Conservation (phyloP, 2,888 invertebrate species). For the Nycteola revayana region DNA sequence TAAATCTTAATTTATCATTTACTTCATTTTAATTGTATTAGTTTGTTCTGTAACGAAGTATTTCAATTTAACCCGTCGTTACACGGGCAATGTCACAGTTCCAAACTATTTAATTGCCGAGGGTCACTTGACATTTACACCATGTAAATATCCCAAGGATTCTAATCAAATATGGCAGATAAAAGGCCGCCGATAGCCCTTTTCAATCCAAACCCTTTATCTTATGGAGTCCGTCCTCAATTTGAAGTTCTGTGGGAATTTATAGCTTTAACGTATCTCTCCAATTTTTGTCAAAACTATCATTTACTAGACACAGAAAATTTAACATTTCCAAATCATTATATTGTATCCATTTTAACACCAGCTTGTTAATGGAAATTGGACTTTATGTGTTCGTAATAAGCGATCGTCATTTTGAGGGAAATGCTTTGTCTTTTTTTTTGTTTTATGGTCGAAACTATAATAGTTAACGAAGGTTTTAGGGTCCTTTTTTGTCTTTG, state of each 20-base stretch:
- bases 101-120: too few relatives aligned
- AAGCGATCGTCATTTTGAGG: constrained; percentile 8
- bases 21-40: too few relatives aligned
- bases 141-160: too few relatives aligned
- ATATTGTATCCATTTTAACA: not conserved
- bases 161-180: too few relatives aligned
- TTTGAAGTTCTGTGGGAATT: constrained; percentile 12
- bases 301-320: constrained; percentile 21
- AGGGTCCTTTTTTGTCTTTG: constrained; percentile 30
- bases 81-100: too few relatives aligned
- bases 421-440: constrained; percentile 14
- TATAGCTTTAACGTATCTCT: constrained; percentile 14
- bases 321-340: constrained; percentile 9
- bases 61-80: too few relatives aligned
- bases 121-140: too few relatives aligned
- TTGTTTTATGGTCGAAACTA: constrained; percentile 31
- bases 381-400: not conserved
- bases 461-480: constrained; percentile 32
- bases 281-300: constrained; percentile 34
- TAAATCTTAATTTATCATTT: too few relatives aligned
- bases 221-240: not conserved
- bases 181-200: too few relatives aligned
- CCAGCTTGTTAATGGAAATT: constrained; percentile 3
- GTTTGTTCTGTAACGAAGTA: too few relatives aligned
- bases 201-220: too few relatives aligned